Evolutionary conservation across 2,888 invertebrate species (phyloP).

Genomic region (Calameuta idolon): DNA sequence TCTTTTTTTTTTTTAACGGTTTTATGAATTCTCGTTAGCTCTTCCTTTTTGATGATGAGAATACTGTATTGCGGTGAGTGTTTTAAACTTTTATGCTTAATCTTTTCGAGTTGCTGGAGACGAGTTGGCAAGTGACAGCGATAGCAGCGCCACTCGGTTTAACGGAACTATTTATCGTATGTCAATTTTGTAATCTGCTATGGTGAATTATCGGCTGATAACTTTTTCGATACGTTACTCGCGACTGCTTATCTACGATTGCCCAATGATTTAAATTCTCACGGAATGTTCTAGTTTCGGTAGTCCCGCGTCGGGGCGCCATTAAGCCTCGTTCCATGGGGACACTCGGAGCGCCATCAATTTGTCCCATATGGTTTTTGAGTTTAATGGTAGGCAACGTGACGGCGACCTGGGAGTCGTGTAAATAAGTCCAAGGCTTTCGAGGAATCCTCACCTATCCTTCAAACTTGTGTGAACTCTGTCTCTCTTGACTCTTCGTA

Average conservation of each 20-base stretch:
- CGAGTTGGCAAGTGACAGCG: not conserved
- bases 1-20: not conserved
- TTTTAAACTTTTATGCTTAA: not conserved
- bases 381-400: conserved; percentile 1
- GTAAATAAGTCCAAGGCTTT: conserved; percentile 30
- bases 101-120: not conserved
- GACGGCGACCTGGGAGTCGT: conserved; percentile 12
- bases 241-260: not conserved
- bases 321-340: not conserved
- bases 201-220: not conserved
- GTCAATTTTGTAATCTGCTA: not conserved
- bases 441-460: conserved; percentile 24
- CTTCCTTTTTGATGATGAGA: not conserved
- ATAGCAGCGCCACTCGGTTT: not conserved
- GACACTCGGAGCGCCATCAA: not conserved
- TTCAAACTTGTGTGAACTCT: not conserved
- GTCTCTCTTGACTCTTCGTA: not conserved
- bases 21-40: not conserved
- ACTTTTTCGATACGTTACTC: not conserved
- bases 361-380: not conserved
- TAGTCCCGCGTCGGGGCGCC: not conserved
- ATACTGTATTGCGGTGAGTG: not conserved
- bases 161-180: not conserved
- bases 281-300: not conserved
- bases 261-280: not conserved